phyloP scores from a whole-genome alignment of 2,797 vertebrate genomes.

The Oreochromis mossambicus region DNA sequence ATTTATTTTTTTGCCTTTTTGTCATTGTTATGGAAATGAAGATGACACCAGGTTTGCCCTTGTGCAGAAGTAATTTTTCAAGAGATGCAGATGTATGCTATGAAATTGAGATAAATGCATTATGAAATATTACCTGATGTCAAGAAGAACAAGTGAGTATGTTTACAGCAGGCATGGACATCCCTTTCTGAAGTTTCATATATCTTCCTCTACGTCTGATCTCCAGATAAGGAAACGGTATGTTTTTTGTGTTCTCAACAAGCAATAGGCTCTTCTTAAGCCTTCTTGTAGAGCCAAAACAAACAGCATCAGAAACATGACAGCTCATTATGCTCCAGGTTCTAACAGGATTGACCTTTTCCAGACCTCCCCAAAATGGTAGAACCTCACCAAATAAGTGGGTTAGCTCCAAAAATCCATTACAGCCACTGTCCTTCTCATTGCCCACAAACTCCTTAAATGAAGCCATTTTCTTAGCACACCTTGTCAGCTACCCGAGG shows the following conservation, averaged over 20 bases:
- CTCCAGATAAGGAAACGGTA: neutral
- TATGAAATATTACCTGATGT: neutral
- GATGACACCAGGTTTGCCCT: neutral
- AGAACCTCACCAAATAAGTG: neutral
- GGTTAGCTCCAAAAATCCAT: neutral
- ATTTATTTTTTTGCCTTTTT: neutral
- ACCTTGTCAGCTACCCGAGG: neutral
- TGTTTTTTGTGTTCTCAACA: neutral
- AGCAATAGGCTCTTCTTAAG: neutral
- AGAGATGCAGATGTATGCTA: neutral
- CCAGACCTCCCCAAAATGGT: neutral
- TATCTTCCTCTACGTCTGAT: fast-evolving
- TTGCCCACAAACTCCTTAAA: neutral
- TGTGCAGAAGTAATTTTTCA: neutral
- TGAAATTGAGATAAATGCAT: neutral
- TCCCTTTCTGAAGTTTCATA: neutral
- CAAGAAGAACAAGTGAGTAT: neutral
- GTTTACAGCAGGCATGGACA: neutral
- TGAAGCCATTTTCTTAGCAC: neutral
- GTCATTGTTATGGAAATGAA: neutral
- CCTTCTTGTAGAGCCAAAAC: neutral
- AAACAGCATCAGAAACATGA: neutral
- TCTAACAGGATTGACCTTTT: neutral
- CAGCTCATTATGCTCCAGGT: neutral
- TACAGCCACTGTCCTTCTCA: neutral